Conservation (phyloP, 1,140 invertebrate genomes). For the Calycopis cecrops region DNA sequence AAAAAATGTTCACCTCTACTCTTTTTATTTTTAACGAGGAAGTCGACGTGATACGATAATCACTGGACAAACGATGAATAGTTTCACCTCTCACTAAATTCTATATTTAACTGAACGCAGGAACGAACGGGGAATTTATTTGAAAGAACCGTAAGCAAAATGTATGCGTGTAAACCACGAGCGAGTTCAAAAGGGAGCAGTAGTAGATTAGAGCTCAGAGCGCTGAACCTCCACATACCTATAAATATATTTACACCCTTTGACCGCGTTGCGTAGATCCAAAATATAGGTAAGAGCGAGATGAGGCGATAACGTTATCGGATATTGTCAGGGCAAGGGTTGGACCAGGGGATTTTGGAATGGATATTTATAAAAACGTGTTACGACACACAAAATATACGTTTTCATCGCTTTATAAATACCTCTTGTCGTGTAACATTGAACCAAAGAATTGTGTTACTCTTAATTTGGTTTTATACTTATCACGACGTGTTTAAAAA, state of each 20-base stretch:
- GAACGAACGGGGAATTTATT: no score
- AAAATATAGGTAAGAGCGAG: neutral
- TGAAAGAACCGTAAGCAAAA: neutral
- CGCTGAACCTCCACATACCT: neutral
- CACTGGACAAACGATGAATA: no score
- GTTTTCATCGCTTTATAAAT: no score
- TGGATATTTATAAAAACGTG: conserved; percentile 8
- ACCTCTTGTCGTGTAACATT: no score
- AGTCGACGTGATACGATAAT: no score
- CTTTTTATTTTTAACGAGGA: no score
- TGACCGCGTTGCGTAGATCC: neutral
- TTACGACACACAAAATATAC: neutral
- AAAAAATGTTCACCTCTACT: no score
- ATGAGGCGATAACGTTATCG: neutral
- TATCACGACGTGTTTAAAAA: no score
- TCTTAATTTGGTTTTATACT: no score
- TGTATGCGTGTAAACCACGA: neutral
- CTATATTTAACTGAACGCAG: no score
- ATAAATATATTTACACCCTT: neutral
- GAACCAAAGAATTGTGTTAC: no score
- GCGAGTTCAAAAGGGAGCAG: neutral
- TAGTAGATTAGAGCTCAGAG: conserved; percentile 1
- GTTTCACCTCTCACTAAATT: no score
- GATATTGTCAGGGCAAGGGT: conserved; percentile 5
- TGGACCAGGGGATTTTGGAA: conserved; percentile 3